phyloP scores from a whole-genome alignment of 2,888 invertebrate species.

The Plagodis dolabraria region DNA sequence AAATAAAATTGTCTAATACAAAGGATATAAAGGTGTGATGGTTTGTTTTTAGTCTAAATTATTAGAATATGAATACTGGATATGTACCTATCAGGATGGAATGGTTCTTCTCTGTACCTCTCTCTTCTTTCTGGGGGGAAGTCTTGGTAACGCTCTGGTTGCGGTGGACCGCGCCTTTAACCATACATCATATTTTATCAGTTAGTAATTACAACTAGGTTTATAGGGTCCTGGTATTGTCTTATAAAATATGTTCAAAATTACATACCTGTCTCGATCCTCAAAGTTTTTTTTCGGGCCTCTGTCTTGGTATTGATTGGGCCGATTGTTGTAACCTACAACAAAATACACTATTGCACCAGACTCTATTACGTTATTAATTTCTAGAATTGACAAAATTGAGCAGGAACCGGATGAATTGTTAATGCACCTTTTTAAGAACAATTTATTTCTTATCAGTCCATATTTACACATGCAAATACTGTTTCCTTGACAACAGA shows the following conservation, averaged over 20 bases:
- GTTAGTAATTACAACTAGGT: neutral
- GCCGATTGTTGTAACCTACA: constrained; percentile 65
- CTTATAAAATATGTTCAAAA: neutral
- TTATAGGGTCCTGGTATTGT: too few species aligned
- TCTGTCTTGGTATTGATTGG: constrained; percentile 69
- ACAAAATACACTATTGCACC: neutral
- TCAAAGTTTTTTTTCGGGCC: constrained; percentile 62
- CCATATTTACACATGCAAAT: too few species aligned
- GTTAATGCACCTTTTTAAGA: too few species aligned
- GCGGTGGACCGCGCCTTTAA: constrained; percentile 63
- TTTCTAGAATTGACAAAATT: too few species aligned
- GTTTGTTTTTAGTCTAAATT: neutral
- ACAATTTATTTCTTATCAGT: too few species aligned
- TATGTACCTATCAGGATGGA: constrained; percentile 66
- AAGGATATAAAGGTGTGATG: too few species aligned
- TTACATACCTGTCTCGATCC: constrained; percentile 48
- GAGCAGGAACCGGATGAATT: too few species aligned
- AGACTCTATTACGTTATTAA: too few species aligned
- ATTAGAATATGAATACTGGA: neutral
- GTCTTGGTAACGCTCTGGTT: constrained; percentile 64
- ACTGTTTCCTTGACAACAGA: too few species aligned
- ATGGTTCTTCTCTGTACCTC: constrained; percentile 65
- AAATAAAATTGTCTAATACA: constrained; percentile 6
- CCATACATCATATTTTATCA: neutral
- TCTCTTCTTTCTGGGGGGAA: constrained; percentile 68